Evolutionary conservation across 2,888 invertebrate genomes (phyloP), one percentile per base, ranked within the genome.

Genomic region (Scelioninae gen. 1): DNA sequence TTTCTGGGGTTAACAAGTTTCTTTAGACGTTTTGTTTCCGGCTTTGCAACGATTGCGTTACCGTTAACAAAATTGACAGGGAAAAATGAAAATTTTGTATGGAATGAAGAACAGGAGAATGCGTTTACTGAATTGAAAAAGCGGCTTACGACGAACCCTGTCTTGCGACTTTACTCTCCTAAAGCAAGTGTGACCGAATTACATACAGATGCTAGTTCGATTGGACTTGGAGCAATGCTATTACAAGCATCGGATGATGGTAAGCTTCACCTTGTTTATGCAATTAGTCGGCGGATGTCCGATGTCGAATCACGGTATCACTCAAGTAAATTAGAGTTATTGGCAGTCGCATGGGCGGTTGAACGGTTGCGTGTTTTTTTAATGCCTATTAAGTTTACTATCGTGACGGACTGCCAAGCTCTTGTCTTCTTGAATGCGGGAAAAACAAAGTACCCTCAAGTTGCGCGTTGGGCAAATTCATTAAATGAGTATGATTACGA

Each of bases 1-100:
- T 86, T 85, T 38, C 10, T 85, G 1, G 83, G 84, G 1, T 47
- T 85, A 34, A 23, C 85, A 0, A 71, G 83, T 13, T 85, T 83
- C 40, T 77, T 58, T 8, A 55, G 75, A 15, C 47, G 58, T 11
- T 58, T 40, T 10, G 58, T 16, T 3, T n/a, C 40, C 15, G 16
- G 40, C 10, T 58, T 15, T 58, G 40, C 58, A 1, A 58, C 38
- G 1, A 38, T 58, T 16, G 58, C 40, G 3, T 10, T 15, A 11
- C 58, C 38, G 4, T 40, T 58, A 29, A 38, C 58, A 0, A 34
- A 58, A 23, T 16, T 58, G 11, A 58, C 58, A 6, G 38, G 58
- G 2, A 58, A 58, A 6, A n/a, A 58, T 38, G 40, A 3, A 9
- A 7, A 38, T 1, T 58, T 16, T 11, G 40, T 38, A 16, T 58